Percentiles rank a stretch among this genome's conserved stretches.
Evolutionary conservation across 2,113 vertebrate species (phyloP).

Genomic region (Gambusia holbrooki): DNA sequence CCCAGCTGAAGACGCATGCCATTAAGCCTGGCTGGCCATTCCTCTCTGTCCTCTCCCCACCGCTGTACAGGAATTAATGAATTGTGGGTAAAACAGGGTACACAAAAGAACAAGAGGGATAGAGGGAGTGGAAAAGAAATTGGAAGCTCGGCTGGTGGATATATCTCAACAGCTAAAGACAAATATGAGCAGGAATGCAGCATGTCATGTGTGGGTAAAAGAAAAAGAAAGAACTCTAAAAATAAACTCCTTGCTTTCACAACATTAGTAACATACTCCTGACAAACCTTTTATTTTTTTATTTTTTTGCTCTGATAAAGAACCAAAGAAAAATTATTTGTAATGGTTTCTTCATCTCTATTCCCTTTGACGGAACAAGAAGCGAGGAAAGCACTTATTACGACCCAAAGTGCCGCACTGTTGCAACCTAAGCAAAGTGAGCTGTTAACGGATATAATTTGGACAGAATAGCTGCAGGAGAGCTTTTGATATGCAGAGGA

Average conservation of each 20-base stretch:
- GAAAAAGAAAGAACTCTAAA: conserved; percentile 76
- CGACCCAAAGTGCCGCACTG: conserved; percentile 93
- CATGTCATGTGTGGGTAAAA: conserved; percentile 55
- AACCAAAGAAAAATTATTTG: conserved; percentile 85
- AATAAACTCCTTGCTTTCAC: conserved; percentile 85
- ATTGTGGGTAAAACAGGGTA: conserved; percentile 83
- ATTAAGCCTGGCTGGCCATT: conserved; percentile 94
- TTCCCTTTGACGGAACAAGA: conserved; percentile 84
- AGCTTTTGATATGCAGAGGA: conserved; percentile 99
- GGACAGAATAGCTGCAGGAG: conserved; percentile 97
- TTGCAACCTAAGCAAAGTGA: conserved; percentile 98
- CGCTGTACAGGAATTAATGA: conserved; percentile 96
- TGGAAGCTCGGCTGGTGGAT: conserved; percentile 47
- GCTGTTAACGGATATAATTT: conserved; percentile 99
- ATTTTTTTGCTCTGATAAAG: conserved; percentile 66
- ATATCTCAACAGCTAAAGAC: conserved; percentile 68
- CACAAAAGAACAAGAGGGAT: conserved; percentile 63
- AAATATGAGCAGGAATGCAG: conserved; percentile 59
- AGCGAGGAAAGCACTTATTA: conserved; percentile 91
- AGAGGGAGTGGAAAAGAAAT: conserved; percentile 77
- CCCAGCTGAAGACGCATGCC: conserved; percentile 94
- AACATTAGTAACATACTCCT: conserved; percentile 87
- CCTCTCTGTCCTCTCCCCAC: conserved; percentile 91
- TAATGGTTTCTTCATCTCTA: conserved; percentile 89
- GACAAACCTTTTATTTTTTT: conserved; percentile 86